Percentiles rank a stretch among this genome's conserved stretches.
Evolutionary conservation across 1,140 invertebrate genomes (phyloP).

Genomic region (Drosophila ogumai): DNA sequence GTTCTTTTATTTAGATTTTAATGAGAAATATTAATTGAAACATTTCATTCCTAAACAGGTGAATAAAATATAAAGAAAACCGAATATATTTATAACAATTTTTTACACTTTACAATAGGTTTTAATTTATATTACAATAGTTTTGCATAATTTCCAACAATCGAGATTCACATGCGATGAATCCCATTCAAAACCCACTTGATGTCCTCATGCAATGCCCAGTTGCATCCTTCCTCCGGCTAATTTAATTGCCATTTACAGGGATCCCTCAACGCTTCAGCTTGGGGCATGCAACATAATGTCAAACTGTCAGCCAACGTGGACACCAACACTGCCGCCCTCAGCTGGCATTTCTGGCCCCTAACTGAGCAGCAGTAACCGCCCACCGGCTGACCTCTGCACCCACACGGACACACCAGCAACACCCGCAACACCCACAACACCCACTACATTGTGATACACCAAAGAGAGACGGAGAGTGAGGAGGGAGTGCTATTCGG

Average conservation of each 20-base stretch:
- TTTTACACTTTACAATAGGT: background rate
- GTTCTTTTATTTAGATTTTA: background rate
- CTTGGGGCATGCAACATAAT: conserved; percentile 17
- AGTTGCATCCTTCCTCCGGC: conserved; percentile 4
- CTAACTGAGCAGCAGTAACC: conserved; percentile 9
- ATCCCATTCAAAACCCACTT: background rate
- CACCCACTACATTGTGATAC: background rate
- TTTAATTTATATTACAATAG: background rate
- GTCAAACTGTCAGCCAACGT: conserved; percentile 20
- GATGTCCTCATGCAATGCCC: background rate
- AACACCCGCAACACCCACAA: conserved; percentile 20
- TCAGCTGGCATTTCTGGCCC: conserved; percentile 15
- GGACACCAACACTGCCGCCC: conserved; percentile 13
- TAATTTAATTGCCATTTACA: conserved; percentile 16
- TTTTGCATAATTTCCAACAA: background rate
- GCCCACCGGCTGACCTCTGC: conserved; percentile 48
- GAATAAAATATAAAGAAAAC: too few species aligned
- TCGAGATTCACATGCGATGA: background rate
- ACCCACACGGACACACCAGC: conserved; percentile 11
- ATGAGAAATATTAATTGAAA: background rate
- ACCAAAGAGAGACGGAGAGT: background rate
- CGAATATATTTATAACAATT: too few species aligned
- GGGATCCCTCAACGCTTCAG: background rate
- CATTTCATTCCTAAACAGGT: too few species aligned
- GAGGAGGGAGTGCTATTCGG: background rate